Percentiles rank a stretch among this genome's conserved stretches.
Conservation (phyloP, 2,888 invertebrate genomes). For the Aphidius colemani region DNA sequence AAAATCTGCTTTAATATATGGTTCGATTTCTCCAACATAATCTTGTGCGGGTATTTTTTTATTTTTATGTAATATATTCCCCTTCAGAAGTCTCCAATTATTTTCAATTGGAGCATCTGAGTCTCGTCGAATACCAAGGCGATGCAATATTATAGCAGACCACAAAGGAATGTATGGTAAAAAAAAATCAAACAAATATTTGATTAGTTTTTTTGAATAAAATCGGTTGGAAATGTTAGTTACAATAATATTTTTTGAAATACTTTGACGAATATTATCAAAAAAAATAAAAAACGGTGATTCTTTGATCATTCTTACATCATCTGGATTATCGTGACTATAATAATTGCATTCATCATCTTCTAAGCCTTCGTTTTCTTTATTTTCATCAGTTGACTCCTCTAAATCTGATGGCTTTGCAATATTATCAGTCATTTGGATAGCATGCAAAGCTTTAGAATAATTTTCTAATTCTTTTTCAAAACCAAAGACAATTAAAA, state of each 20-base stretch:
- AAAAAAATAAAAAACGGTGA: too few relatives aligned
- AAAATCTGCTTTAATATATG: too few relatives aligned
- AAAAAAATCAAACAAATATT: background rate
- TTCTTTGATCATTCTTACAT: too few relatives aligned
- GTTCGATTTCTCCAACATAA: too few relatives aligned
- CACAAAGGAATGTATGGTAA: background rate
- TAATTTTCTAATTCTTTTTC: too few relatives aligned
- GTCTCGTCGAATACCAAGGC: slow-evolving; percentile 1
- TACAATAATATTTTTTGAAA: background rate
- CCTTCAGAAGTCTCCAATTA: background rate
- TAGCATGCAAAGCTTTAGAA: too few relatives aligned
- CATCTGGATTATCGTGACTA: too few relatives aligned
- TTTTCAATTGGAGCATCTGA: background rate
- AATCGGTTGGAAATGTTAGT: background rate
- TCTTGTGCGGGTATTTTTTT: background rate
- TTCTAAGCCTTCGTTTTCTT: too few relatives aligned
- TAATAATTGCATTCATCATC: too few relatives aligned
- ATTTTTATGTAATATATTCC: background rate
- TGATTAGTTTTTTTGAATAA: background rate
- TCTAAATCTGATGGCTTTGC: background rate
- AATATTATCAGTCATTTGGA: too few relatives aligned
- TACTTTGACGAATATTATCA: too few relatives aligned
- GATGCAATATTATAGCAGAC: background rate
- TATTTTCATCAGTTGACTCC: background rate
- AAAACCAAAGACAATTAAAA: too few relatives aligned